Evolutionary conservation across 2,888 invertebrate genomes (phyloP).

Genomic region (Athetis lepigone): DNA sequence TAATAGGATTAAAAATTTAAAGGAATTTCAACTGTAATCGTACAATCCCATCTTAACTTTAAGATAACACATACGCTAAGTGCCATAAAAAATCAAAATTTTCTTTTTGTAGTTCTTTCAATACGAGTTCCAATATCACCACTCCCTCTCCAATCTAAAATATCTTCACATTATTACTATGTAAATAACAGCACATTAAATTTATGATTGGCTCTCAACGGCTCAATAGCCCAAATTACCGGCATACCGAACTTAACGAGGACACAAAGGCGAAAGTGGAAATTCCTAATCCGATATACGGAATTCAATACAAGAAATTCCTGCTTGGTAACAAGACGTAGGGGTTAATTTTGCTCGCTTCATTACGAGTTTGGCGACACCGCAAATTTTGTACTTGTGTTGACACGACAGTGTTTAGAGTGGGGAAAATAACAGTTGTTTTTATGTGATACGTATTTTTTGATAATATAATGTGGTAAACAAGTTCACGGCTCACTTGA

Average conservation of each 20-base stretch:
- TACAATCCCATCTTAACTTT: too few species aligned
- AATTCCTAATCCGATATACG: conserved; percentile 67
- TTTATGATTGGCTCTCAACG: conserved; percentile 37
- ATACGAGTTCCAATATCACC: background rate
- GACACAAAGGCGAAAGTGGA: conserved; percentile 66
- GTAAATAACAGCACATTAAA: conserved; percentile 36
- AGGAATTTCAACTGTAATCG: too few species aligned
- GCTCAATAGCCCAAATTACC: conserved; percentile 50
- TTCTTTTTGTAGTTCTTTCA: background rate
- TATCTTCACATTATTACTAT: conserved; percentile 4
- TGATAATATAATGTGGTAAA: too few species aligned
- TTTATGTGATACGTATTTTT: too few species aligned
- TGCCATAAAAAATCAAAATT: background rate
- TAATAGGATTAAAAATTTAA: too few species aligned
- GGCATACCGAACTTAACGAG: conserved; percentile 48
- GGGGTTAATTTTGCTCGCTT: conserved; percentile 68
- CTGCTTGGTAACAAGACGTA: conserved; percentile 60
- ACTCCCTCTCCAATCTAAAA: background rate
- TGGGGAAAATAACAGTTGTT: too few species aligned
- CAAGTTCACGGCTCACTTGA: too few species aligned
- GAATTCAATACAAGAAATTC: conserved; percentile 72
- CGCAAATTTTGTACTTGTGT: conserved; percentile 55
- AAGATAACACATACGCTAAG: too few species aligned
- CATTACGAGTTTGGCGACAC: conserved; percentile 67
- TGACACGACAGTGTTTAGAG: conserved; percentile 29